Conservation (phyloP, 1,140 invertebrate species). For the Aphelinus atriplicis region DNA sequence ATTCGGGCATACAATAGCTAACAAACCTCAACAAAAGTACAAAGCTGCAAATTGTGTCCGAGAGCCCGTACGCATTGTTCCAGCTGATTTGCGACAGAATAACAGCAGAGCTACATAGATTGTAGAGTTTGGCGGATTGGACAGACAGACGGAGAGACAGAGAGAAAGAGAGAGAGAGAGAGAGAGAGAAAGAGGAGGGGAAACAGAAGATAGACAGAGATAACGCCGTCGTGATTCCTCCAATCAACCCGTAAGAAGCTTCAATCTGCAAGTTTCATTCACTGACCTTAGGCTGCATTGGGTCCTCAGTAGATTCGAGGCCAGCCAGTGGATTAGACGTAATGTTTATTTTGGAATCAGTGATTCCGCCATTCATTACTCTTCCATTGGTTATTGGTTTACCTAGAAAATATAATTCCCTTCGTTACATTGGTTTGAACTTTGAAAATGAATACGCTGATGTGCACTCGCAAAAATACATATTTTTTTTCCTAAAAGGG, state of each 20-base stretch:
- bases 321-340: slow-evolving; percentile 77
- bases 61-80: slow-evolving; percentile 11
- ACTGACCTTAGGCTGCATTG: slow-evolving; percentile 67
- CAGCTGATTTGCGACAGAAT: slow-evolving; percentile 25
- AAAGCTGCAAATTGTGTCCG: slow-evolving; percentile 20
- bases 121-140: slow-evolving; percentile 28
- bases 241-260: slow-evolving; percentile 38
- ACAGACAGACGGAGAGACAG: neutral
- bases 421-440: too few species aligned
- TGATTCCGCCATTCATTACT: slow-evolving; percentile 63
- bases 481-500: too few species aligned
- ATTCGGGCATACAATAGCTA: neutral
- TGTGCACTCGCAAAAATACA: too few species aligned
- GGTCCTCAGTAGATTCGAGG: slow-evolving; percentile 69
- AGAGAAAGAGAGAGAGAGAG: slow-evolving; percentile 19
- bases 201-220: neutral
- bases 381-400: slow-evolving; percentile 71
- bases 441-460: too few species aligned
- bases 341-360: slow-evolving; percentile 73
- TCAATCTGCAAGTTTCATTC: slow-evolving; percentile 44
- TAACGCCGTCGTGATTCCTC: slow-evolving; percentile 30
- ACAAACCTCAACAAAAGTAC: slow-evolving; percentile 13
- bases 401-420: slow-evolving; percentile 41
- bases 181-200: neutral
- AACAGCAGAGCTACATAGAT: slow-evolving; percentile 26